These are phyloP conservation scores for Pachyseris speciosa DNA, from an alignment of 64 coral and sea anemone species.

Conservation along the genomic window DNA sequence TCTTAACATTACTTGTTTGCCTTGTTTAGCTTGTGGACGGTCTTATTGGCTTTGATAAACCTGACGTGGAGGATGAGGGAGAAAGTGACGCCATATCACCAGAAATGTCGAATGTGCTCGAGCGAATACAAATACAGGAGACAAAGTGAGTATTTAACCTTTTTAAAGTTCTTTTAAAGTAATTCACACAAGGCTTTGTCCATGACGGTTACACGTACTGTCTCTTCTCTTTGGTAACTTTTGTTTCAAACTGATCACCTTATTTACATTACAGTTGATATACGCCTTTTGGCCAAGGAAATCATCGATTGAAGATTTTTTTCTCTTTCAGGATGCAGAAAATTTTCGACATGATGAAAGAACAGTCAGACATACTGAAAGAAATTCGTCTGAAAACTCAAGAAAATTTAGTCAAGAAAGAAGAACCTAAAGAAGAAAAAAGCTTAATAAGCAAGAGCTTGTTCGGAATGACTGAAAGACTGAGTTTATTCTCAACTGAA, in stretches of 20 bases:
- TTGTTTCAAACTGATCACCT: no score
- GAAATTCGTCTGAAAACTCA: not conserved
- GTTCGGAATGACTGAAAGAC: not conserved
- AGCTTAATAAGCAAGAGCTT: not conserved
- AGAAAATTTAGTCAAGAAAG: not conserved
- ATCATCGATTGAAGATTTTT: not conserved
- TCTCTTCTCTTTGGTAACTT: no score
- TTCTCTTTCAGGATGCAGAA: constrained; percentile 6
- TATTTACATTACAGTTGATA: not conserved
- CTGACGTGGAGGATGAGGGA: not conserved
- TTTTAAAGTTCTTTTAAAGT: no score
- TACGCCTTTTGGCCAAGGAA: not conserved
- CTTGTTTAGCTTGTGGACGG: not conserved
- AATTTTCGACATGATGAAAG: constrained; percentile 22
- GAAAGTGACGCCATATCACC: not conserved
- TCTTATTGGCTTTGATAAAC: constrained; percentile 19
- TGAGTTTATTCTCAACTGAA: no score
- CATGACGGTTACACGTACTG: no score
- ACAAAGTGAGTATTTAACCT: not conserved
- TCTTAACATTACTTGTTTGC: not conserved
- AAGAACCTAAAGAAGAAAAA: not conserved
- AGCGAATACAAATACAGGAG: constrained; percentile 15
- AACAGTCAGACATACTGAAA: not conserved
- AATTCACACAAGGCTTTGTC: no score
- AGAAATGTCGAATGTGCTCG: not conserved